Conservation (phyloP, 1,140 invertebrate genomes). For the Elymnias hypermnestra region DNA sequence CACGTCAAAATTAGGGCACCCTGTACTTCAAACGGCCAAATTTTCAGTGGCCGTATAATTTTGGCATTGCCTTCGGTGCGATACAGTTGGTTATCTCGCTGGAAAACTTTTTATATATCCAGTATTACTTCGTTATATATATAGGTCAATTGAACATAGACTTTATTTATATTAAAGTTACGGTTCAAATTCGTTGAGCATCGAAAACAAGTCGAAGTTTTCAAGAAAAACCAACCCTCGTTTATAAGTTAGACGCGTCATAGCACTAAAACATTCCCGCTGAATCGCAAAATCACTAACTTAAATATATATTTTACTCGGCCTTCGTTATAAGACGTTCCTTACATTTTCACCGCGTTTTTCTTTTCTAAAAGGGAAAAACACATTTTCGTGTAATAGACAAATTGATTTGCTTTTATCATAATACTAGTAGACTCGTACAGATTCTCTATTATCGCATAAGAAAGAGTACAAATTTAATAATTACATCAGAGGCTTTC, state of each 20-base stretch:
- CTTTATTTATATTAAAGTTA: not conserved
- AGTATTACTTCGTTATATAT: not conserved
- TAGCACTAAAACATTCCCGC: conserved; percentile 30
- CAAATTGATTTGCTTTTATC: too few species aligned
- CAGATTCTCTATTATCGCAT: too few species aligned
- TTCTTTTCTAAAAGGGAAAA: too few species aligned
- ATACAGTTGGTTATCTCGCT: conserved; percentile 20
- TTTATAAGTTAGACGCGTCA: conserved; percentile 19
- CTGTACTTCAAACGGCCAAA: too few species aligned
- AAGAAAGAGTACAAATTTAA: too few species aligned
- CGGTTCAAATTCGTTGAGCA: not conserved
- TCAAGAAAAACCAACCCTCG: conserved; percentile 9
- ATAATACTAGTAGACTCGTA: too few species aligned
- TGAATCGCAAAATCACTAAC: conserved; percentile 29
- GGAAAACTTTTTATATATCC: conserved; percentile 21
- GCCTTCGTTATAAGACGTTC: too few species aligned
- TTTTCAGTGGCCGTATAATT: conserved; percentile 30
- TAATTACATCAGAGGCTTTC: too few species aligned
- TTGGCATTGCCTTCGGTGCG: conserved; percentile 25
- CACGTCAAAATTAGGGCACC: too few species aligned
- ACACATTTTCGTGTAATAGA: too few species aligned
- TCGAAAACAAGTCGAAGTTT: conserved; percentile 1
- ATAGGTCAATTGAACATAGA: not conserved
- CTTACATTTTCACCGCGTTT: too few species aligned
- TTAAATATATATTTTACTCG: conserved; percentile 20